A percentile compares a stretch with the other conserved stretches of the same genome.
phyloP scores from a whole-genome alignment of 2,113 vertebrate genomes.

The Spea multiplicata region DNA sequence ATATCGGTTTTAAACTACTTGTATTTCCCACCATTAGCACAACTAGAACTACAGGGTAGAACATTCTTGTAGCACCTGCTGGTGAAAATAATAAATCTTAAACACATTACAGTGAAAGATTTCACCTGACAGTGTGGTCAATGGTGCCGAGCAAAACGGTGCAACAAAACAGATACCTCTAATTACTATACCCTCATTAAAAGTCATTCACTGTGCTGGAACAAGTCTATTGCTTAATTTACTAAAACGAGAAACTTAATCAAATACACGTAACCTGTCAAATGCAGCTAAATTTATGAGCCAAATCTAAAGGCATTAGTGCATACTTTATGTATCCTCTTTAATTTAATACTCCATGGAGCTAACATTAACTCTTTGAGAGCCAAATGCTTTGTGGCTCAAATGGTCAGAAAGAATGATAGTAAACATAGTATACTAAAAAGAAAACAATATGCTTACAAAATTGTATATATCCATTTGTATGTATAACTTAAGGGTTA shows the following conservation, averaged over 20 bases:
- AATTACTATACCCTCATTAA: slow-evolving; percentile 41
- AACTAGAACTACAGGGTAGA: background rate
- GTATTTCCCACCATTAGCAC: background rate
- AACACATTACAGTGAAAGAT: slow-evolving; percentile 37
- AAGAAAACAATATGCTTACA: no score
- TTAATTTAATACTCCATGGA: slow-evolving; percentile 26
- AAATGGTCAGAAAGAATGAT: no score
- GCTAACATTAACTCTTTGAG: background rate
- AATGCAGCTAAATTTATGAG: slow-evolving; percentile 37
- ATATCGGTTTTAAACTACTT: background rate
- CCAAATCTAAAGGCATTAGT: slow-evolving; percentile 24
- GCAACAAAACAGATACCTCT: slow-evolving; percentile 42
- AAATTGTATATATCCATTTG: no score
- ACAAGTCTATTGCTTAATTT: slow-evolving; percentile 43
- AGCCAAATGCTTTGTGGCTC: background rate
- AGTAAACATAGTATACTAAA: no score
- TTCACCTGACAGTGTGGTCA: slow-evolving; percentile 39
- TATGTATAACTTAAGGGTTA: no score
- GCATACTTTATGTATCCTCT: slow-evolving; percentile 16
- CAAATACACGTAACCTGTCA: slow-evolving; percentile 44
- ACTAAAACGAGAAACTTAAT: slow-evolving; percentile 41
- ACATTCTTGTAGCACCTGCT: background rate
- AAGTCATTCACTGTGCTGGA: slow-evolving; percentile 35
- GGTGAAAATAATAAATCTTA: slow-evolving; percentile 29
- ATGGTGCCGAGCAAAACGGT: slow-evolving; percentile 28